phyloP scores from a whole-genome alignment of 2,113 vertebrate genomes.

The Phyllostomus discolor region DNA sequence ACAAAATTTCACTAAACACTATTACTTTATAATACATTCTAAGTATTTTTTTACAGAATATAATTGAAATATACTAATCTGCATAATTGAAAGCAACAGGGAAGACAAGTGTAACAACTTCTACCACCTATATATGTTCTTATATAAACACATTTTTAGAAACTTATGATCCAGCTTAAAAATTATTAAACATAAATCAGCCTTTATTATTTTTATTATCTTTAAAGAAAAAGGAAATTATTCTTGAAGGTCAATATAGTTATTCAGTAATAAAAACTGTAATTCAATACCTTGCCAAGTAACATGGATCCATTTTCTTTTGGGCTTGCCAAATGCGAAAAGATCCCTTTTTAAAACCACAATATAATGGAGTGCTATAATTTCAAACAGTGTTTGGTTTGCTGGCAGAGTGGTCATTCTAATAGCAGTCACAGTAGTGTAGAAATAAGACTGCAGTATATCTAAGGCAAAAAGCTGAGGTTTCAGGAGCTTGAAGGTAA shows the following conservation, averaged over 20 bases:
- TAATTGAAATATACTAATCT: slow-evolving; percentile 4
- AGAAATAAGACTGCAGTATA: slow-evolving; percentile 67
- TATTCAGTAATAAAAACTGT: slow-evolving; percentile 68
- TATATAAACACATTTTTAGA: slow-evolving; percentile 47
- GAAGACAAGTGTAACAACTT: slow-evolving; percentile 29
- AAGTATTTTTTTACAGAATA: slow-evolving; percentile 29
- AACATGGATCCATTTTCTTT: slow-evolving; percentile 67
- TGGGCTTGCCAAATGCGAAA: slow-evolving; percentile 65
- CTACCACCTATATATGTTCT: slow-evolving; percentile 17
- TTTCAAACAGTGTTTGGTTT: slow-evolving; percentile 65
- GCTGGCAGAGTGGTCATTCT: slow-evolving; percentile 57
- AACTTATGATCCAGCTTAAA: slow-evolving; percentile 45
- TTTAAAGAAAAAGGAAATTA: slow-evolving; percentile 56
- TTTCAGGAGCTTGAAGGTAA: slow-evolving; percentile 61
- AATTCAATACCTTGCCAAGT: slow-evolving; percentile 66
- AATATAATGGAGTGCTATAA: slow-evolving; percentile 63
- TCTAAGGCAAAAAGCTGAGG: slow-evolving; percentile 59
- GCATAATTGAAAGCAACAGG: slow-evolving; percentile 50
- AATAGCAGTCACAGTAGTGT: slow-evolving; percentile 61
- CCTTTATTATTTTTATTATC: not conserved
- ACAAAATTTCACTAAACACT: slow-evolving; percentile 24
- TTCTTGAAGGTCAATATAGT: slow-evolving; percentile 62
- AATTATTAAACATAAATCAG: slow-evolving; percentile 41
- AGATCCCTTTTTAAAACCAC: slow-evolving; percentile 61
- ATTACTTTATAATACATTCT: not conserved